These are phyloP conservation scores for Melanotaenia nigrans DNA, from an alignment of 2,797 vertebrate genomes.

Conservation along the genomic window DNA sequence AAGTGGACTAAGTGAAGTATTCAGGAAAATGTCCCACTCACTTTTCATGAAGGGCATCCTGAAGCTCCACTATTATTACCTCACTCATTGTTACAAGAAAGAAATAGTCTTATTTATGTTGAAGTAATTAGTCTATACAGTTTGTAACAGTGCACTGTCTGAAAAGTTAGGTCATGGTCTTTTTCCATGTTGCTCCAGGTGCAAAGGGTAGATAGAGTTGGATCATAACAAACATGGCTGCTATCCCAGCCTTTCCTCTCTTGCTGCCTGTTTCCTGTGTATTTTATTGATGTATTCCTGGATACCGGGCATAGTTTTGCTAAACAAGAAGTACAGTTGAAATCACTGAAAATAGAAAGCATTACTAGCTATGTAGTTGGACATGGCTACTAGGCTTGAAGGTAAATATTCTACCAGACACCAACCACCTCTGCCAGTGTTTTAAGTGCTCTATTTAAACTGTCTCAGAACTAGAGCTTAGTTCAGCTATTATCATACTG, in stretches of 20 bases:
- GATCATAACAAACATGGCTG: slow-evolving; percentile 76
- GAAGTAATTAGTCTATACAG: slow-evolving; percentile 6
- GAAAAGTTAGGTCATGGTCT: slow-evolving; percentile 31
- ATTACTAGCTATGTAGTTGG: neutral
- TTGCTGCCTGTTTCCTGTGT: slow-evolving; percentile 75
- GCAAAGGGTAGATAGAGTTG: slow-evolving; percentile 72
- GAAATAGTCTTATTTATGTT: slow-evolving; percentile 9
- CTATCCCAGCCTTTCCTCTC: slow-evolving; percentile 76
- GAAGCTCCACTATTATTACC: neutral
- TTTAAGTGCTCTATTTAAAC: neutral
- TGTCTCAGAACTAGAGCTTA: slow-evolving; percentile 22
- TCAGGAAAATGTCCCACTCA: slow-evolving; percentile 2
- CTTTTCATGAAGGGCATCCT: slow-evolving; percentile 5
- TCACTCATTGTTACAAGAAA: neutral
- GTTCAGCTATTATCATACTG: slow-evolving; percentile 26
- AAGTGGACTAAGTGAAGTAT: slow-evolving; percentile 35
- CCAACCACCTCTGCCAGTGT: neutral
- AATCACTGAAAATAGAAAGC: slow-evolving; percentile 14
- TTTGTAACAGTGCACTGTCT: slow-evolving; percentile 2
- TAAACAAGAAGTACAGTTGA: slow-evolving; percentile 20
- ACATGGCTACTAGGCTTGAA: neutral
- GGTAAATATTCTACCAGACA: slow-evolving; percentile 5
- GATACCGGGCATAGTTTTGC: slow-evolving; percentile 50
- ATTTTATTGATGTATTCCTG: slow-evolving; percentile 78
- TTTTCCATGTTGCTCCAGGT: slow-evolving; percentile 72